A percentile compares a stretch with the other conserved stretches of the same genome.
Conservation (phyloP, 1,140 invertebrate genomes). For the Drosophila orosa region DNA sequence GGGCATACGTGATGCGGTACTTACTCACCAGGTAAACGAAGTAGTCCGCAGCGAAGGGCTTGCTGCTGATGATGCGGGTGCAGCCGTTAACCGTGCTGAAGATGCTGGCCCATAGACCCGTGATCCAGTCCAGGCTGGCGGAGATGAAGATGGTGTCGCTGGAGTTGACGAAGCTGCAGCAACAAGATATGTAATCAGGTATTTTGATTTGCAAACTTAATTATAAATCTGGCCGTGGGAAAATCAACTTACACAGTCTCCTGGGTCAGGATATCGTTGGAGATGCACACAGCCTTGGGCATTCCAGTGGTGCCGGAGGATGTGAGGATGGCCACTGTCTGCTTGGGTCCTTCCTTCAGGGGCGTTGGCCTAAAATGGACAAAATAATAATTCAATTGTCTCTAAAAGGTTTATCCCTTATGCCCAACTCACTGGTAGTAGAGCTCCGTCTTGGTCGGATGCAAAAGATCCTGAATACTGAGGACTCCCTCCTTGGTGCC, state of each 20-base stretch:
- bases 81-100: slow-evolving; percentile 39
- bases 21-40: slow-evolving; percentile 55
- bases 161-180: slow-evolving; percentile 32
- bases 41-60: slow-evolving; percentile 52
- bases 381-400: too few relatives aligned
- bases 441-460: slow-evolving; percentile 50
- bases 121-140: slow-evolving; percentile 63
- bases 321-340: slow-evolving; percentile 79
- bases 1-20: slow-evolving; percentile 49
- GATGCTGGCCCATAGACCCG: slow-evolving; percentile 49
- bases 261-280: slow-evolving; percentile 84
- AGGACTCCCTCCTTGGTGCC: slow-evolving; percentile 48
- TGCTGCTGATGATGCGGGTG: slow-evolving; percentile 59
- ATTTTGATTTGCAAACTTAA: background rate
- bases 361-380: slow-evolving; percentile 36
- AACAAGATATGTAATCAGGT: too few relatives aligned
- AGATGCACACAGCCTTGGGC: slow-evolving; percentile 91
- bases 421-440: slow-evolving; percentile 56
- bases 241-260: slow-evolving; percentile 43
- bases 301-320: slow-evolving; percentile 91
- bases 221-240: background rate
- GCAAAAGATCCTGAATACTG: slow-evolving; percentile 57
- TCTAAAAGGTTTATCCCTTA: accelerated
- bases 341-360: slow-evolving; percentile 47
- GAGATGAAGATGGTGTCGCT: slow-evolving; percentile 33